Evolutionary conservation across 1,140 invertebrate species (phyloP), one percentile per base, ranked within the genome.

Genomic region (Brachionus asplanchnoidis): DNA sequence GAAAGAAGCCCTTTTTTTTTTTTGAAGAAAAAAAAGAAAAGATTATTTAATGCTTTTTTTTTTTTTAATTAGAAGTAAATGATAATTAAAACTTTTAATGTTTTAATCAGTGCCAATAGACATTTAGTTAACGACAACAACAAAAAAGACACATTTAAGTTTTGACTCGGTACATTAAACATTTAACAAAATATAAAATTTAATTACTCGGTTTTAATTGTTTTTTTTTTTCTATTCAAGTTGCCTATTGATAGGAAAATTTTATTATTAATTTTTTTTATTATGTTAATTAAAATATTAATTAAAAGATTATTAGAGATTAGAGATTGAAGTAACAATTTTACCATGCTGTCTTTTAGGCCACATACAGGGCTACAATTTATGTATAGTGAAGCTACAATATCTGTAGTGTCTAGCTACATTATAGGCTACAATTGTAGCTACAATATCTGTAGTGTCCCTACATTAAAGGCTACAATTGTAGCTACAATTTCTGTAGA

Each of bases 81-180:
- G 2, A n/a, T 53, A 20, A 20, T 17, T 8, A 5, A 9, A 8
- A 23, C 7, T 60, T 60, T 60, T 0, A 7, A 8, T 17, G 1
- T 68, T 68, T 68, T 36, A 68, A 68, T 28, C 28, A 68, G n/a
- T 68, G 32, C 14, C 32, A 17, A 40, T 32, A 68, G 36, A 68
- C 32, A 68, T 68, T 68, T 98, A 96, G 91, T 99, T 99, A 91
- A 23, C 8, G 2, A 23, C 11, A 12, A 66, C 4, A 36, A 65
- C 17, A 65, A 28, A 0, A 5, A 26, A 32, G 26, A 68, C 12
- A 68, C 23, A 68, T 17, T 36, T 36, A 36, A 0, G 12, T 68
- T 68, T 28, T 32, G 14, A 32, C 40, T 73, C 32, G 36, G 68
- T n/a, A 73, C 68, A 73, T 97, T 98, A 88, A 97, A 95, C 87